Evolutionary conservation across 1,140 invertebrate genomes (phyloP), one percentile per base, ranked within the genome.

Genomic region (Aphaenogaster floridana): DNA sequence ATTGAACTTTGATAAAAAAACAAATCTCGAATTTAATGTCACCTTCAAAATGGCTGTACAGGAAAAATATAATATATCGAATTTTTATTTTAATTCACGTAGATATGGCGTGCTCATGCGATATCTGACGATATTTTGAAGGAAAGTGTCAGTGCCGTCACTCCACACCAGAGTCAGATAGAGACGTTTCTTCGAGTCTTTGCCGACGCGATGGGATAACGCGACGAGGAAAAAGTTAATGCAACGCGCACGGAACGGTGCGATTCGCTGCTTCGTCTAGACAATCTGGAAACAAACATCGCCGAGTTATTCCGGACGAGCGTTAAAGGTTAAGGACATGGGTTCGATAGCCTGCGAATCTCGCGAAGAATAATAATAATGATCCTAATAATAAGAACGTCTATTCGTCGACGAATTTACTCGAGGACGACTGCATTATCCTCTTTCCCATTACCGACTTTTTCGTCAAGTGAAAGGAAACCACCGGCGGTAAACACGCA

Each of bases 291-390:
- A 86, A 86, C 81, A 86, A 89, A 89, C 66, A 80, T 57, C 61
- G 71, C 28, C 15, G 48, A 86, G 69, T 81, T 89, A 87, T 90
- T 87, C 71, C 71, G 78, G 63, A 72, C 88, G 71, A 86, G 84
- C 69, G 71, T 13, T 66, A 91, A 91, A 91, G 90, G 90, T 91
- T 91, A 91, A 91, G 90, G 90, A 78, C 90, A 91, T 81, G 89
- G 34, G 90, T 92, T 90, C 89, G 90, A 90, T 87, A 87, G 81
- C 86, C 90, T 69, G 78, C 76, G 21, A 76, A 64, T 39, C 48
- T 4, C 2, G 57, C 34, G 77, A 34, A 17, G 34, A 78, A 63
- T 66, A 66, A 45, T 48, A 50, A 69, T 69, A 50, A 69, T 50
- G n/a, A 68, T 69, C 13, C 21, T 69, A 69, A 69, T 50, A 69